These are phyloP conservation scores for Steinernema feltiae DNA, from an alignment of 1,140 invertebrate genomes.

Conservation along the genomic window DNA sequence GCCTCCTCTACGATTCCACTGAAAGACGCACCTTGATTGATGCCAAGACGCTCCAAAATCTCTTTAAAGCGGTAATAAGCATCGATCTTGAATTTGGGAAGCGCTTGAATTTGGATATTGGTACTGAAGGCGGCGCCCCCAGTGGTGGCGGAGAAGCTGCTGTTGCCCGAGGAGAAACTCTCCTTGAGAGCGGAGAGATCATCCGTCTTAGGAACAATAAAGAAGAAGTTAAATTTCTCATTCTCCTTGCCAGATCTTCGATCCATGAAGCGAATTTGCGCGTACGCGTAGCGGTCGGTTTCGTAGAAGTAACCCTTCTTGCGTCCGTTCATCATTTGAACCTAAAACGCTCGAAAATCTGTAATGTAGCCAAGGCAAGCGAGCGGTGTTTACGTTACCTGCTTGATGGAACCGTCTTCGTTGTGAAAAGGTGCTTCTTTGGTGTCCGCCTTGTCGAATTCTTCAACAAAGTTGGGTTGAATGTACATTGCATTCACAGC, in stretches of 20 bases:
- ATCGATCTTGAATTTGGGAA: background rate
- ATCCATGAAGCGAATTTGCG: background rate
- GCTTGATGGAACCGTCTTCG: background rate
- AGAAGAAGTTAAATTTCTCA: background rate
- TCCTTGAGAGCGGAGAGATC: background rate
- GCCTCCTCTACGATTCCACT: background rate
- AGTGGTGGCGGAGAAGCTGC: slow-evolving; percentile 39
- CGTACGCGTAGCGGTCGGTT: background rate
- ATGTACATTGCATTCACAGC: background rate
- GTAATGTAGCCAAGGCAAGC: too few relatives aligned
- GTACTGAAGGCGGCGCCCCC: background rate
- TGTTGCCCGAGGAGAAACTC: slow-evolving; percentile 36
- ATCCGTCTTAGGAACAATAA: background rate
- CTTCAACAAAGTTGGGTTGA: background rate
- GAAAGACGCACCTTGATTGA: background rate
- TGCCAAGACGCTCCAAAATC: background rate
- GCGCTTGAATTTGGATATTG: background rate
- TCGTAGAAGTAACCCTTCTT: background rate
- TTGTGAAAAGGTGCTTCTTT: background rate
- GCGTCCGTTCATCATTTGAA: background rate
- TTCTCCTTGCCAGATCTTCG: too few relatives aligned
- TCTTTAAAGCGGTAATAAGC: background rate
- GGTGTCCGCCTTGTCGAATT: background rate
- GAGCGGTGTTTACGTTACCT: background rate
- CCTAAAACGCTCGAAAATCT: too few relatives aligned